phyloP scores from a whole-genome alignment of 1,140 invertebrate genomes.

The Amyelois transitella region DNA sequence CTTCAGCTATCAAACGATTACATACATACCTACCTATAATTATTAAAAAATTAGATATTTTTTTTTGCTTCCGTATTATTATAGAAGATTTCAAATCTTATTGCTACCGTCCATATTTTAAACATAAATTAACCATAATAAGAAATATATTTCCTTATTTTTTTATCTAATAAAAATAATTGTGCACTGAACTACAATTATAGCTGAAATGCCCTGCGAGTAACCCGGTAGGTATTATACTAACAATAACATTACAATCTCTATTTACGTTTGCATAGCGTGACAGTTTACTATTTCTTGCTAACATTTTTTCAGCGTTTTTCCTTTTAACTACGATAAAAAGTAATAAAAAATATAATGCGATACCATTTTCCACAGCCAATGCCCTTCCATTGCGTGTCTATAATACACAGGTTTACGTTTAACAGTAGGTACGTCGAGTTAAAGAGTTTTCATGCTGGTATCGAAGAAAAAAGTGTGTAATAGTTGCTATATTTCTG shows the following conservation, averaged over 20 bases:
- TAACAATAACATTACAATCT: conserved; percentile 1
- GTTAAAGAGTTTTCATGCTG: background rate
- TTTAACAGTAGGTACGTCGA: background rate
- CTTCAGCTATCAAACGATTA: no score
- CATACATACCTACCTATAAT: no score
- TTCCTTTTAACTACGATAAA: conserved; percentile 8
- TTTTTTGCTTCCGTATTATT: no score
- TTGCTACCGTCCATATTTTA: no score
- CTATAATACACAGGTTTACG: conserved; percentile 1
- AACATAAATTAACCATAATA: no score
- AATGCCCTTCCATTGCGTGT: conserved; percentile 20
- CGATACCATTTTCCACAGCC: conserved; percentile 5
- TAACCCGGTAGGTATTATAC: background rate
- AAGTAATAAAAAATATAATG: conserved; percentile 7
- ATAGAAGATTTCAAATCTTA: no score
- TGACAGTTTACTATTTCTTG: conserved; percentile 16
- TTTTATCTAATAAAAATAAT: no score
- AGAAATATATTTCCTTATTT: no score
- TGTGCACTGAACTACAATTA: no score
- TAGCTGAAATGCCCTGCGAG: background rate
- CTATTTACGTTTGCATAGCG: conserved; percentile 22
- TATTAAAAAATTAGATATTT: no score
- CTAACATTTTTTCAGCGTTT: conserved; percentile 12
- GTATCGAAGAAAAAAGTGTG: no score
- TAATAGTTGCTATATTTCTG: no score